Conservation (phyloP, 2,797 vertebrate species). For the Enteromius mattozi region DNA sequence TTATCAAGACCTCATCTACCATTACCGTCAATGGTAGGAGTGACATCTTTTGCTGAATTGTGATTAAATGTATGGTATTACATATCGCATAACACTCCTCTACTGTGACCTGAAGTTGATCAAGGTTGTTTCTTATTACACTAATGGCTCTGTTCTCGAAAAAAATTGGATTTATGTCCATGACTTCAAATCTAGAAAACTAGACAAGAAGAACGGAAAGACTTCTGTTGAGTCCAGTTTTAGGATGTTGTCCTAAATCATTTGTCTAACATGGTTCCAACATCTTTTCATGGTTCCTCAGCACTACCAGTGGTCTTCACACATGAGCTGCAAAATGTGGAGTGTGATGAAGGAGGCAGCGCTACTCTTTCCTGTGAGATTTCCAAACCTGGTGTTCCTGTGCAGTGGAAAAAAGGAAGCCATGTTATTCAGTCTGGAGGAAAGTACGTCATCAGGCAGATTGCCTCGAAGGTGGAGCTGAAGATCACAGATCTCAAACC, state of each 20-base stretch:
- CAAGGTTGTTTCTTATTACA: not conserved
- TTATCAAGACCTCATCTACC: conserved; percentile 74
- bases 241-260: not conserved
- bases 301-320: conserved; percentile 73
- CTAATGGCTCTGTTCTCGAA: not conserved
- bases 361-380: conserved; percentile 74
- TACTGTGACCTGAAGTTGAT: not conserved
- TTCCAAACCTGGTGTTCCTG: conserved; percentile 70
- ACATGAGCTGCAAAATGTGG: conserved; percentile 63
- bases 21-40: conserved; percentile 82
- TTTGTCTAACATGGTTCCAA: conserved; percentile 17
- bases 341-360: conserved; percentile 65
- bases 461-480: conserved; percentile 75
- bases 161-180: not conserved
- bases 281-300: conserved; percentile 57
- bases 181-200: not conserved
- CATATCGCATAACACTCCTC: not conserved
- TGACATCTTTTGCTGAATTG: not conserved
- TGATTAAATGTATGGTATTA: not conserved
- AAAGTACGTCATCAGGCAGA: conserved; percentile 79
- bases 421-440: conserved; percentile 67
- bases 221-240: not conserved
- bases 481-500: conserved; percentile 77
- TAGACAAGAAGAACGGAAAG: conserved; percentile 10
- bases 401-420: conserved; percentile 79